Evolutionary conservation across 2,888 invertebrate genomes (phyloP).

Genomic region (Ferdinandea cuprea): DNA sequence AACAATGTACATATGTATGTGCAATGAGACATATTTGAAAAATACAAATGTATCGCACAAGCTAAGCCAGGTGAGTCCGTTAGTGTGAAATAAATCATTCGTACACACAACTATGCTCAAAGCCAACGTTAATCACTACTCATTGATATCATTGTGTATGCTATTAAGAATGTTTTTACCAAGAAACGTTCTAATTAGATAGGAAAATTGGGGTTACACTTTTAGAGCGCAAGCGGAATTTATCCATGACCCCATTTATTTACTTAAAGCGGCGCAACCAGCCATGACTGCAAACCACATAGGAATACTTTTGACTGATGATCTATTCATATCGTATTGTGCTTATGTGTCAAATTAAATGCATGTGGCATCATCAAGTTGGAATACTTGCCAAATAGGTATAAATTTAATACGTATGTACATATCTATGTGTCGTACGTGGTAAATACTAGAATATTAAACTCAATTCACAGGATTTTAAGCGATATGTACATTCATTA

Average conservation of each 20-base stretch:
- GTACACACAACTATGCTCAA: too few relatives aligned
- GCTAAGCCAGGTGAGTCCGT: too few relatives aligned
- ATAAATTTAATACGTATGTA: not conserved
- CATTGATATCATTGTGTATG: too few relatives aligned
- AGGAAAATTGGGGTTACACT: not conserved
- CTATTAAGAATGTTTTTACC: too few relatives aligned
- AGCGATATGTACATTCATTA: slow-evolving; percentile 24
- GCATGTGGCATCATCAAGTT: not conserved
- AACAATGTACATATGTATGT: too few relatives aligned
- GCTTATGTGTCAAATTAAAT: slow-evolving; percentile 9
- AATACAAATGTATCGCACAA: too few relatives aligned
- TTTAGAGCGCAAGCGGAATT: not conserved
- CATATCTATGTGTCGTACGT: too few relatives aligned
- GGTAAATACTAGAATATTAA: too few relatives aligned
- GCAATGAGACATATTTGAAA: too few relatives aligned
- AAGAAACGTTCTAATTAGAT: not conserved
- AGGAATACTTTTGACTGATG: slow-evolving; percentile 3
- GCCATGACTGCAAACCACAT: not conserved
- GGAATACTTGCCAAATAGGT: not conserved
- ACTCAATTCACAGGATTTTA: not conserved
- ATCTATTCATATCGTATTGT: too few relatives aligned
- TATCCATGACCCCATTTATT: not conserved
- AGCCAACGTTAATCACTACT: too few relatives aligned
- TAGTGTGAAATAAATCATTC: too few relatives aligned
- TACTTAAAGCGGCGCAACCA: not conserved